Conservation (phyloP, 2,113 vertebrate genomes). For the Xyrauchen texanus region DNA sequence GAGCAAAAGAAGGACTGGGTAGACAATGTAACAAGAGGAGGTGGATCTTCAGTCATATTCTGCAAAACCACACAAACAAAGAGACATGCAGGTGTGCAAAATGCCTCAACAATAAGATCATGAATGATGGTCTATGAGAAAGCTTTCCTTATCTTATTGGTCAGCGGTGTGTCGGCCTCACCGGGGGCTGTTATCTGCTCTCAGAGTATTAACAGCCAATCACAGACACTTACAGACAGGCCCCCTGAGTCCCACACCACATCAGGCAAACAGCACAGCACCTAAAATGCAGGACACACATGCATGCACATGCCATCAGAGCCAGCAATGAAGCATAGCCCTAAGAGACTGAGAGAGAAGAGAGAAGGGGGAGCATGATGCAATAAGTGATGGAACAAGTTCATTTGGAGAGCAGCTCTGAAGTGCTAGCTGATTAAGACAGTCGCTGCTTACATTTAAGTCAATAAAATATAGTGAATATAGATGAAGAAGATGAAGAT, state of each 20-base stretch:
- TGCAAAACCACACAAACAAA: too few species aligned
- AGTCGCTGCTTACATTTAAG: neutral
- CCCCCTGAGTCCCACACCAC: neutral
- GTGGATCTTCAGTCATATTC: too few species aligned
- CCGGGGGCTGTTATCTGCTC: neutral
- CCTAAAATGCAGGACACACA: neutral
- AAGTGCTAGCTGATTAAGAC: too few species aligned
- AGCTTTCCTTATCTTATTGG: too few species aligned
- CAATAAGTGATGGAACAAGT: too few species aligned
- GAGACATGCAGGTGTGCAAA: neutral
- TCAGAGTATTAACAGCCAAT: slow-evolving; percentile 11
- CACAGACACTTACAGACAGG: neutral
- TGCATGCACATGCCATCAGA: neutral
- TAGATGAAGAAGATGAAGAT: too few species aligned
- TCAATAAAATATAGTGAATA: slow-evolving; percentile 3
- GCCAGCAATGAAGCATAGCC: neutral
- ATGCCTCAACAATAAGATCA: neutral
- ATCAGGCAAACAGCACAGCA: slow-evolving; percentile 32
- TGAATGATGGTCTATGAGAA: neutral
- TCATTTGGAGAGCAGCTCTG: too few species aligned
- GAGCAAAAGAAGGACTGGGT: too few species aligned
- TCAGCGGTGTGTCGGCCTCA: neutral
- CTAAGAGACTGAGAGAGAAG: slow-evolving; percentile 1
- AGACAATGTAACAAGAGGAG: too few species aligned
- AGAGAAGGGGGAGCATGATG: neutral